Base-by-base conservation (phyloP, 2,113 vertebrate species). In the Cyanoderma ruficeps region DNA sequence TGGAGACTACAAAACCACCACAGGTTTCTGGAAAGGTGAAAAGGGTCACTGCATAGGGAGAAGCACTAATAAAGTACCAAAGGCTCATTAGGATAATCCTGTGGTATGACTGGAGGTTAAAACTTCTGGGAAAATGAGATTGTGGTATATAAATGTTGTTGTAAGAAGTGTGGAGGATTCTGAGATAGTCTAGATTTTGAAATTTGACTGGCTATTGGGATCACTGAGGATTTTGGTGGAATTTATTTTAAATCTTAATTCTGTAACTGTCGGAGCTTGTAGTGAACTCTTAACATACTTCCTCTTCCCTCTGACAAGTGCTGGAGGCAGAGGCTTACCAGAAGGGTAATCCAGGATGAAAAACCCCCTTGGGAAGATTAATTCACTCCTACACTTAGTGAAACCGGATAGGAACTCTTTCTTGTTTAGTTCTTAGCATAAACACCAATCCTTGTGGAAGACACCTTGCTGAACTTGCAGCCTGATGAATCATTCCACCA, bases 401-500 rank as follows among this genome's bases (percentile, higher is more conserved):
- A 94, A 94, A 87, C 68, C 2, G 4, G 22, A 41, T 83, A 87
- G 72, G 46, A 83, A 53, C 60, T 61, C 69, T 90, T 83, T 74
- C 60, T 93, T 88, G 21, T 90, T 90, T 89, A 52, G 37, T 92
- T 37, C 28, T 80, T 96, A 61, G 80, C 65, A 63, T 80, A 84
- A 92, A 61, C 39, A 60, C 6, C 1, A 7, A 15, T 86, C 41
- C 18, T 70, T 91, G 46, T 72, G 67, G 88, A 93, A 94, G 60
- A 47, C 39, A 67, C 46, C 41, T 84, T 76, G 47, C 49, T 89
- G 39, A 85, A 67, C 87, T 82, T 78, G 78, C 55, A 89, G 57
- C 63, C 39, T 82, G 49, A 68, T 96, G 92, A 95, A 77, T 92
- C 80, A 89, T 89, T 87, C 68, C 49, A 80, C 21, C 49, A 64